Base-by-base conservation (phyloP, 1,140 invertebrate genomes). In the Triops cancriformis region DNA sequence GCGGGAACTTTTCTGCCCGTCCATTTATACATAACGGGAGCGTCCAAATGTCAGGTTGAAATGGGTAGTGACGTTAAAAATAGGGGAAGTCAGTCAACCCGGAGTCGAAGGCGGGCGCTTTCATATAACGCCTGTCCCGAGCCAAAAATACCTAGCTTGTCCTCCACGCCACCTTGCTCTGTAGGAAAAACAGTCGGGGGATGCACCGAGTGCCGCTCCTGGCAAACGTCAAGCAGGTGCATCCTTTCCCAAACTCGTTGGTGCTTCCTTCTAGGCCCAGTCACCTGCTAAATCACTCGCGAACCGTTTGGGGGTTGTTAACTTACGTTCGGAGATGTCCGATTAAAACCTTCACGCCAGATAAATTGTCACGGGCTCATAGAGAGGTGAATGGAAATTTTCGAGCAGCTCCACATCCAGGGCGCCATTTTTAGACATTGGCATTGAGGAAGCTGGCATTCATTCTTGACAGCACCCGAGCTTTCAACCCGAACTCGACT, bases 81-180 rank as follows among this genome's bases (percentile, higher is more conserved):
- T 64, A 64, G 23, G 51, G 51, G 23, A 64, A 23, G 51, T 23
- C 51, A 18, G 51, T 18, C 51, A 64, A 23, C 14, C 51, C 14
- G 4, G 51, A 64, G 51, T 64, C 23, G 18, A 18, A 64, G 51
- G 23, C 51, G 23, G 51, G 23, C 45, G 10, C 18, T 64, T 64
- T 64, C 18, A 7, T 23, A 64, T 37, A 64, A 23, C n/a, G 51
- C 51, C 18, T 64, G 10, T 64, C 23, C 18, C 51, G 51, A 64
- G 51, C 51, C 51, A 23, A 64, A 64, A 64, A 64, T 64, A 64
- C 3, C 51, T 64, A 23, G 51, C 14, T 64, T 64, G 51, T 64
- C 51, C 51, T 64, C 51, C 51, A 64, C 51, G 51, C 51, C 51
- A 64, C 51, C 51, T 64, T 64, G 51, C 51, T 64, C 51, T 64